Evolutionary conservation across 2,888 invertebrate genomes (phyloP).

Genomic region (Prostheceraeus crozeri): DNA sequence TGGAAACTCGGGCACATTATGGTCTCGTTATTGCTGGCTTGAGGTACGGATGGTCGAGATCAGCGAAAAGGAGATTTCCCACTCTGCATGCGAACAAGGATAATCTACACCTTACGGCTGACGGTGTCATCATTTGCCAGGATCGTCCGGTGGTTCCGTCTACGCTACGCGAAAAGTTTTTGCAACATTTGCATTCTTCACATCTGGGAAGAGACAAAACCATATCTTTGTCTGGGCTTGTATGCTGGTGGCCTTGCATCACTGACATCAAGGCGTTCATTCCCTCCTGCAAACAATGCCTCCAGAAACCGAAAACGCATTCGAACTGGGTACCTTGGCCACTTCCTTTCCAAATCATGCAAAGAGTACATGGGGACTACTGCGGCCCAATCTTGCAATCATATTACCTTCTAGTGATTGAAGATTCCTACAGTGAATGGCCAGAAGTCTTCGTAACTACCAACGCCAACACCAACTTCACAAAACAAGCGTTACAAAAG

Average conservation of each 20-base stretch:
- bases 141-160: too few species aligned
- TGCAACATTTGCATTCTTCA: not conserved
- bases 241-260: slow-evolving; percentile 2
- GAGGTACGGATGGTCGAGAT: slow-evolving; percentile 21
- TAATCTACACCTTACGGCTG: too few species aligned
- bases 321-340: slow-evolving; percentile 14
- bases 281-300: not conserved
- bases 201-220: slow-evolving; percentile 11
- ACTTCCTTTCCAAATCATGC: slow-evolving; percentile 6
- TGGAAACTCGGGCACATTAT: not conserved
- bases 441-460: slow-evolving; percentile 23
- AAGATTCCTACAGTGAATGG: slow-evolving; percentile 9
- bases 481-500: slow-evolving; percentile 10
- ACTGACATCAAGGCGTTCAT: slow-evolving; percentile 17
- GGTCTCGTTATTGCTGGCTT: slow-evolving; percentile 11
- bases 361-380: slow-evolving; percentile 18
- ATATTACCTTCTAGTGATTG: not conserved
- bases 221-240: slow-evolving; percentile 3
- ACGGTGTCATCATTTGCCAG: too few species aligned
- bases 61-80: slow-evolving; percentile 21
- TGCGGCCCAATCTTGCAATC: not conserved
- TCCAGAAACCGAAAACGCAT: slow-evolving; percentile 8
- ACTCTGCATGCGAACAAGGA: too few species aligned
- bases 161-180: too few species aligned
- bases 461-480: not conserved